Evolutionary conservation across 2,113 vertebrate genomes (phyloP).

Genomic region (Eidolon helvum): DNA sequence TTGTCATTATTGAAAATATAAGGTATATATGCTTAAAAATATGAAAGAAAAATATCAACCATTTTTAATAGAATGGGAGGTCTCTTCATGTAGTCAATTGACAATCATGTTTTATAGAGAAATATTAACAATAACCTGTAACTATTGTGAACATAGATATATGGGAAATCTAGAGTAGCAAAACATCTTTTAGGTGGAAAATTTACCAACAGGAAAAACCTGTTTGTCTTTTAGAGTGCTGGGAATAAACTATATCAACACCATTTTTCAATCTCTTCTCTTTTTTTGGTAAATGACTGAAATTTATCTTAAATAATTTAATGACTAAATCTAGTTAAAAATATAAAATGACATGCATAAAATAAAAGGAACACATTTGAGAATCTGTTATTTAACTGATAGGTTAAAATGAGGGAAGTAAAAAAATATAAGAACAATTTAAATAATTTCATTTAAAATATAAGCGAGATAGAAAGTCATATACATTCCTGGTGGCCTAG

Average conservation of each 20-base stretch:
- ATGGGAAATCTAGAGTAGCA: not conserved
- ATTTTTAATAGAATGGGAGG: not conserved
- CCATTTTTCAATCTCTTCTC: not conserved
- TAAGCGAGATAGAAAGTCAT: not conserved
- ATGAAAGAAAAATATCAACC: not conserved
- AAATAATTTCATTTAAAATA: slow-evolving; percentile 2
- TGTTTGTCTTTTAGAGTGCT: not conserved
- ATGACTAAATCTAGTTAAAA: not conserved
- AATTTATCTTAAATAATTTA: not conserved
- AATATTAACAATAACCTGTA: not conserved
- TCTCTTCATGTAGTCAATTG: not conserved
- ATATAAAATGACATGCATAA: not conserved
- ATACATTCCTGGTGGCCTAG: not conserved
- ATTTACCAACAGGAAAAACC: not conserved
- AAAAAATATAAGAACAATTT: not conserved
- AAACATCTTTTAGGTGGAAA: not conserved
- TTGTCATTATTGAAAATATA: not conserved
- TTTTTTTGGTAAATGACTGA: not conserved
- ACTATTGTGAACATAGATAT: not conserved
- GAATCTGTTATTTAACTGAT: not conserved
- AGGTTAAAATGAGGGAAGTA: not conserved
- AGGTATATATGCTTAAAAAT: not conserved
- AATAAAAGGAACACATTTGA: not conserved
- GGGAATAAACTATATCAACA: not conserved
- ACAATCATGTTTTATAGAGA: not conserved